A percentile compares a stretch with the other conserved stretches of the same genome.
phyloP scores from a whole-genome alignment of 1,140 invertebrate species.

The Amyelois transitella region DNA sequence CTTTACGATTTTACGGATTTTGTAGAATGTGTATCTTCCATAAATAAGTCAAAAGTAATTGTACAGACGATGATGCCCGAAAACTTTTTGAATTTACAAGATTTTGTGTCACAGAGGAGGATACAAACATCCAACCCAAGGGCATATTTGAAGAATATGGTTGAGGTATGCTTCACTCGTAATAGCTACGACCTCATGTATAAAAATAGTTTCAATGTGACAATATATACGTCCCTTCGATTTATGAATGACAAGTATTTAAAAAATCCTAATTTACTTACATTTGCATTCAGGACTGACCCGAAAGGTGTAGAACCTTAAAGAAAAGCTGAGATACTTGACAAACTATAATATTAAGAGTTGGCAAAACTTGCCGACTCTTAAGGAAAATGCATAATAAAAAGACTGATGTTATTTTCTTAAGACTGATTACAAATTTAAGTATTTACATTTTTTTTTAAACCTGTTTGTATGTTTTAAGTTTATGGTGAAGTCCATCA shows the following conservation, averaged over 20 bases:
- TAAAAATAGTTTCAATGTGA: neutral
- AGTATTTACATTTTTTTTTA: neutral
- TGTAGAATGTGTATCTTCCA: slow-evolving; percentile 5
- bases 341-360: neutral
- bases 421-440: neutral
- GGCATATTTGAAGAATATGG: slow-evolving; percentile 3
- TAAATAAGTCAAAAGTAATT: slow-evolving; percentile 7
- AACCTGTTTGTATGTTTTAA: neutral
- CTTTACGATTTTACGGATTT: slow-evolving; percentile 12
- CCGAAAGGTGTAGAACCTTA: neutral
- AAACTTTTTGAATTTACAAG: slow-evolving; percentile 5
- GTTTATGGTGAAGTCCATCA: neutral
- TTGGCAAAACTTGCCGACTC: neutral
- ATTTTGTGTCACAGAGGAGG: slow-evolving; percentile 6
- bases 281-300: neutral
- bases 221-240: neutral
- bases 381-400: neutral
- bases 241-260: neutral
- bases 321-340: neutral
- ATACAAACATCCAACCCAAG: slow-evolving; percentile 4
- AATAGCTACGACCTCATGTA: neutral
- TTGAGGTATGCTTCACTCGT: neutral
- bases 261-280: neutral
- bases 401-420: neutral
- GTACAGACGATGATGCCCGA: slow-evolving; percentile 2